Base-by-base conservation (phyloP, 2,113 vertebrate genomes). In the Sinocyclocheilus grahami region DNA sequence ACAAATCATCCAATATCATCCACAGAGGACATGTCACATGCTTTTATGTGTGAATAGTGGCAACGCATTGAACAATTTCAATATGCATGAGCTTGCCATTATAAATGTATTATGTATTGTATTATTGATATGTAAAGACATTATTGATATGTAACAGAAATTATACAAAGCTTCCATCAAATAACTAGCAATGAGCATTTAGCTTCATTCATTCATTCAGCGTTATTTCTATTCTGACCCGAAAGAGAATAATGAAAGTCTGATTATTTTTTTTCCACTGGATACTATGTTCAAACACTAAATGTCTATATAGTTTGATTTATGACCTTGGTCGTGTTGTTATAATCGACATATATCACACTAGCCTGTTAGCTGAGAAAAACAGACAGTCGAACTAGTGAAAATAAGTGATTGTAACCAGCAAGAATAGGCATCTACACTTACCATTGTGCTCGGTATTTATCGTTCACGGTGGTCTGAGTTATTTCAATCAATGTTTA, bases 381-480 rank as follows among this genome's bases (percentile, higher is more conserved):
- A 51, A 82, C 42, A 22, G 24, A 82, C 18, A n/a, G 14, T 65
- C n/a, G 11, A 55, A 55, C 4, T 22, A 55, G 11, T 53, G 8
- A 37, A 30, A 4, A 4, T 37, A 22, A 58, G 8, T 12, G 14
- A 58, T 33, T 4, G 12, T 24, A 39, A 27, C 20, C 58, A 62
- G 24, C 4, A 33, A 27, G 69, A 71, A 7, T 5, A 42, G 2
- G 8, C 24, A 83, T 65, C 16, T 7, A 5, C 30, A 86, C 88
- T 86, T 71, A 89, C 88, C 88, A 89, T 89, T 42, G 12, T 81
- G 80, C 30, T 55, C 58, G 18, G n/a, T 63, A 2, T 82, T 53
- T 51, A 37, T 22, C 12, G 10, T 37, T 76, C 48, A 12, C 24
- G 22, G 20, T 33, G 5, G 22, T 16, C 14, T 55, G 8, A 3